phyloP scores from a whole-genome alignment of 2,888 invertebrate species.

The Cybosia mesomella region DNA sequence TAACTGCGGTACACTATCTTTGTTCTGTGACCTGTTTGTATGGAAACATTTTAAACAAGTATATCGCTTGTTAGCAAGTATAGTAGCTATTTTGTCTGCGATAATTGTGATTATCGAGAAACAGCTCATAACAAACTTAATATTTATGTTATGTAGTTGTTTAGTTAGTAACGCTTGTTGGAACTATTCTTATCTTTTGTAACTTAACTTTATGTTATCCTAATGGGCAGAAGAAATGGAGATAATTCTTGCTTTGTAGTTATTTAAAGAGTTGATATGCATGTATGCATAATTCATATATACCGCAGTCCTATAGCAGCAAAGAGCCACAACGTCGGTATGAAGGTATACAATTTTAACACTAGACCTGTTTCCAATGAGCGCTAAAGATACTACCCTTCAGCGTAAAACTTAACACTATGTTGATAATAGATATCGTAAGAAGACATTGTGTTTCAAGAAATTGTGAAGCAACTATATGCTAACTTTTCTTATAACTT shows the following conservation, averaged over 20 bases:
- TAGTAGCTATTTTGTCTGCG: neutral
- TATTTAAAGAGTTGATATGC: too few species aligned
- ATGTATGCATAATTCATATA: too few species aligned
- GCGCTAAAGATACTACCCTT: too few species aligned
- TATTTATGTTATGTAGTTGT: neutral
- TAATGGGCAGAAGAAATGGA: neutral
- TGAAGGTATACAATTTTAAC: too few species aligned
- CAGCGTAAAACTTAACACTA: too few species aligned
- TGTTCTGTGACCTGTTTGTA: neutral
- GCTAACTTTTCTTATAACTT: too few species aligned
- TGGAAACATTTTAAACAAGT: neutral
- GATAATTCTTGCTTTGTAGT: neutral
- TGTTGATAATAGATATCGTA: too few species aligned
- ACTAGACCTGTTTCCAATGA: too few species aligned
- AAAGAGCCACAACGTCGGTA: too few species aligned
- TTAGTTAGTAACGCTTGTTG: neutral
- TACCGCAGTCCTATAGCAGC: too few species aligned
- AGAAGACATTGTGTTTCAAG: too few species aligned
- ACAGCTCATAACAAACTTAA: neutral
- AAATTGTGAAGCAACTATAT: too few species aligned
- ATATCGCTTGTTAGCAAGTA: neutral
- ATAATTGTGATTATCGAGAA: neutral
- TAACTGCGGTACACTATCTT: conserved; percentile 25
- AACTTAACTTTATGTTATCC: neutral
- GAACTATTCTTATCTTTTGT: neutral